Base-by-base conservation (phyloP, 2,113 vertebrate genomes). In the Beaufortia kweichowensis region DNA sequence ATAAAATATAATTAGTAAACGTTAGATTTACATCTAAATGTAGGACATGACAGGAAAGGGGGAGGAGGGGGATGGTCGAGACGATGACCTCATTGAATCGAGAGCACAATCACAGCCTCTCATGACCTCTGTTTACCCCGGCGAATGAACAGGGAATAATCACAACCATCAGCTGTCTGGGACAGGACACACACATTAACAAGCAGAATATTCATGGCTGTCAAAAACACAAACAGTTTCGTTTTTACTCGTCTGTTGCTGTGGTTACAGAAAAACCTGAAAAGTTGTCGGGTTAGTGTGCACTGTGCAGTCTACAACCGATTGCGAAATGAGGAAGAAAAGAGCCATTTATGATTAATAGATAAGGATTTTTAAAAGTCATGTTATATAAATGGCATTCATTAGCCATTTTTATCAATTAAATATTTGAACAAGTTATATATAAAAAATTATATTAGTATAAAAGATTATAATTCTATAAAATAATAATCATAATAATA, bases 191-290 rank as follows among this genome's bases (percentile, higher is more conserved):
- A 63, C 56, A 46, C 80, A 71, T 12, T 17, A 5, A 35, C 29
- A 53, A 19, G 29, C 4, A 11, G 33, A 77, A 41, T 33, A 55
- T 55, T 68, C 26, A 9, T n/a, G 56, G 41, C 61, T 57, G 66
- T 59, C 73, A 68, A 80, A 69, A 70, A 63, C 56, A 68, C 43
- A 29, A 48, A 63, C 48, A 31, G 12, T 39, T 72, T 70, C 14
- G 28, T 56, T 48, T 46, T 70, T 26, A 29, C 43, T 69, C 14
- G 14, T 21, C 31, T 56, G 48, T 48, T 15, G 29, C 14, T 80
- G 31, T 81, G 64, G 79, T 53, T 63, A 79, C 77, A 75, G 72
- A 56, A 15, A 55, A 76, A 71, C 61, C 21, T 56, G 41, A 76
- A 72, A 64, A 61, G 76, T 41, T 46, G 66, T 6, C 43, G 57